These are phyloP conservation scores for Percopsis transmontana DNA, from an alignment of 2,113 vertebrate genomes.

Conservation along the genomic window DNA sequence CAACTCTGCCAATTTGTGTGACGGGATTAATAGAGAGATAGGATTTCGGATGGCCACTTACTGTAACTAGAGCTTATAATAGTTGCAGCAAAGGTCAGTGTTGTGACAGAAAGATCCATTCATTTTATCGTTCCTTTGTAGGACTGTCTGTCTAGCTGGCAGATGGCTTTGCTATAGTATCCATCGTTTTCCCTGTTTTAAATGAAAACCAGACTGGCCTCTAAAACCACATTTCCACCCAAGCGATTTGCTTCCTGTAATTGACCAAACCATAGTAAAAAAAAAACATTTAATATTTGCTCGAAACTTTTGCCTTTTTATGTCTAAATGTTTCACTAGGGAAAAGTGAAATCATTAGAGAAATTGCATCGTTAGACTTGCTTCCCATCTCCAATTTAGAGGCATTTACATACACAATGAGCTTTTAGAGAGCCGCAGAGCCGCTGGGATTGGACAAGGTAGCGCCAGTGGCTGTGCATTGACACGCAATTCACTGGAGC, in stretches of 20 bases:
- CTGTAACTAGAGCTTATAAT: conserved; percentile 41
- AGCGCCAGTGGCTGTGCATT: conserved; percentile 50
- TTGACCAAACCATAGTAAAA: conserved; percentile 25
- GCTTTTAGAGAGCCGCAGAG: conserved; percentile 54
- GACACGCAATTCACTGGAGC: conserved; percentile 66
- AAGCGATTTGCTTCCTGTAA: conserved; percentile 30
- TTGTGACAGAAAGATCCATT: conserved; percentile 46
- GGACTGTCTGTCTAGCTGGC: conserved; percentile 11
- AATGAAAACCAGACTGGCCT: conserved; percentile 37
- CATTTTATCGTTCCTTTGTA: conserved; percentile 8
- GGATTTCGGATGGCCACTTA: conserved; percentile 43
- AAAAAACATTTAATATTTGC: conserved; percentile 37
- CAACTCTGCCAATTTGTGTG: conserved; percentile 11
- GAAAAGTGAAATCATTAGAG: conserved; percentile 58
- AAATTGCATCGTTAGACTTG: conserved; percentile 64
- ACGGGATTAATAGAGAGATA: conserved; percentile 47
- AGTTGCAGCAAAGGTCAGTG: conserved; percentile 38
- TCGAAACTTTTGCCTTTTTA: conserved; percentile 52
- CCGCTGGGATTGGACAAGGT: conserved; percentile 40
- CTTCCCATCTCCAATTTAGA: conserved; percentile 62
- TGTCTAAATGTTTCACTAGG: conserved; percentile 55
- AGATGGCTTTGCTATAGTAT: conserved; percentile 22
- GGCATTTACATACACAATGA: conserved; percentile 68
- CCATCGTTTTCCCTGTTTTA: conserved; percentile 8
- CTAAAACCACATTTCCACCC: conserved; percentile 36